These are phyloP conservation scores for Deilephila elpenor DNA, from an alignment of 2,888 invertebrate species.

Conservation along the genomic window DNA sequence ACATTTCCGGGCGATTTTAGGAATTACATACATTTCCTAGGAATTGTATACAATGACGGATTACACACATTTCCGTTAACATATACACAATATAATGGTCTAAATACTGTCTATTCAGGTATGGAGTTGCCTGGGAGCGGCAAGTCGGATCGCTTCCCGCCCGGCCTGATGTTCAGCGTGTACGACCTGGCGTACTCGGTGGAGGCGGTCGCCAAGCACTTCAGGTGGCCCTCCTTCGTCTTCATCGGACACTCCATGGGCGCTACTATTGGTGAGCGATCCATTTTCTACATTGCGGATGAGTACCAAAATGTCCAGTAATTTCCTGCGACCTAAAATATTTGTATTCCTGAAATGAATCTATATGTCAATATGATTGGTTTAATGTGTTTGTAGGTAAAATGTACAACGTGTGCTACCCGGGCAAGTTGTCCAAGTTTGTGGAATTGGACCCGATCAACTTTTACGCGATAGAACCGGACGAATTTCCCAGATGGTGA, in stretches of 20 bases:
- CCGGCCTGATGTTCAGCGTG: conserved; percentile 66
- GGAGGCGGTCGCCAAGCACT: conserved; percentile 67
- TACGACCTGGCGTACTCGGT: conserved; percentile 71
- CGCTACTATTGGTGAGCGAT: conserved; percentile 60
- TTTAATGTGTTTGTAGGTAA: conserved; percentile 53
- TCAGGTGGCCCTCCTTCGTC: conserved; percentile 65
- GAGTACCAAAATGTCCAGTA: too few relatives aligned
- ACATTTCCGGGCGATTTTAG: too few relatives aligned
- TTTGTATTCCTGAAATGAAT: too few relatives aligned
- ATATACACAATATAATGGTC: too few relatives aligned
- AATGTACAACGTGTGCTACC: conserved; percentile 75
- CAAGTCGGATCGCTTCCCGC: conserved; percentile 81
- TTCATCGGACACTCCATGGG: conserved; percentile 72
- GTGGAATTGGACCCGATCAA: conserved; percentile 67
- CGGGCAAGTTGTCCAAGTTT: conserved; percentile 71
- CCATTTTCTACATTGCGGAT: neutral
- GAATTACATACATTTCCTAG: too few relatives aligned
- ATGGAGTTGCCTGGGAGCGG: conserved; percentile 87
- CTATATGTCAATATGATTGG: too few relatives aligned
- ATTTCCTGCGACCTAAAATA: too few relatives aligned
- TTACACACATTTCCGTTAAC: too few relatives aligned
- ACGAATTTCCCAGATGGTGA: conserved; percentile 64
- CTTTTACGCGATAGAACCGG: conserved; percentile 50
- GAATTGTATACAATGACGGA: too few relatives aligned
- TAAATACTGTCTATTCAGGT: conserved; percentile 46